Evolutionary conservation across 2,888 invertebrate species (phyloP).

Genomic region (Harpalus rufipes): DNA sequence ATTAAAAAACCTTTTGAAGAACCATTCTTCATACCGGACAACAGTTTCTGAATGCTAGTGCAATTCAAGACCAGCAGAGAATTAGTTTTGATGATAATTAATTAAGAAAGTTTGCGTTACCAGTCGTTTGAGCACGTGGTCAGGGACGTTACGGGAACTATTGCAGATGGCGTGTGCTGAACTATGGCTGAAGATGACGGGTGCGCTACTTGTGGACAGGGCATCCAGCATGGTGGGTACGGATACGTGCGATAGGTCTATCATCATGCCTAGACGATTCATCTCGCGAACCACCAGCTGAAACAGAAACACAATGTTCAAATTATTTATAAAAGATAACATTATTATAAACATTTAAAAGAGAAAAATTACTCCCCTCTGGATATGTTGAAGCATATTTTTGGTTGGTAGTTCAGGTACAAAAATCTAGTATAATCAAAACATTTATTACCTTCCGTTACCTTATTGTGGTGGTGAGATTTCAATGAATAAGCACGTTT

Average conservation of each 20-base stretch:
- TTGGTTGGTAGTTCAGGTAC: too few relatives aligned
- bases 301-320: not conserved
- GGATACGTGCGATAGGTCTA: conserved; percentile 81
- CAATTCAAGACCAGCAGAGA: too few relatives aligned
- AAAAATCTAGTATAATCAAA: too few relatives aligned
- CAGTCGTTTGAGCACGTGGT: conserved; percentile 79
- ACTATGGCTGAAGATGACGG: conserved; percentile 82
- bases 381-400: too few relatives aligned
- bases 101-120: conserved; percentile 73
- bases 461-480: too few relatives aligned
- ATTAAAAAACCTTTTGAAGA: too few relatives aligned
- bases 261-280: conserved; percentile 83
- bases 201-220: conserved; percentile 78
- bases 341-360: too few relatives aligned
- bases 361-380: too few relatives aligned
- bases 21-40: too few relatives aligned
- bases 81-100: not conserved
- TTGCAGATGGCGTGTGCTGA: conserved; percentile 80
- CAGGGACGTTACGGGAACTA: conserved; percentile 80
- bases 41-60: too few relatives aligned
- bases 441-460: too few relatives aligned
- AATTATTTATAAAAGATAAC: not conserved
- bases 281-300: conserved; percentile 81
- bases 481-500: too few relatives aligned
- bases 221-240: conserved; percentile 80